Base-by-base conservation (phyloP, 2,113 vertebrate species). In the Phainopepla nitens region DNA sequence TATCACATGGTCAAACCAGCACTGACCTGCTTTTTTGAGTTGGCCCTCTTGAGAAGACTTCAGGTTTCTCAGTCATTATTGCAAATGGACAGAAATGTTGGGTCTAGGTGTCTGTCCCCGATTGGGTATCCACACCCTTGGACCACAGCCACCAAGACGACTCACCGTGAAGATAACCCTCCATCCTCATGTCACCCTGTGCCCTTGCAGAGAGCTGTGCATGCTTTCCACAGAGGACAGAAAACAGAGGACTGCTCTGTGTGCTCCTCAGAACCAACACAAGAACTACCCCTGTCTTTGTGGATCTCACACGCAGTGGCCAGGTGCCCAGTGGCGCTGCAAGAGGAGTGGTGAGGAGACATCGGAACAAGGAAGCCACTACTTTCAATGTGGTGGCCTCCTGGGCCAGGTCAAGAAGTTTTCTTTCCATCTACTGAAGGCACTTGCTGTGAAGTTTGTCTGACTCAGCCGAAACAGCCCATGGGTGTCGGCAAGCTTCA, bases 281-380 rank as follows among this genome's bases (percentile, higher is more conserved):
- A 4, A 54, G 31, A 78, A 56, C 0, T 4, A 10, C 22, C 53
- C 18, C 12, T 36, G 17, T 57, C 61, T 84, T 44, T 56, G 36
- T 70, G 53, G 29, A 20, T 36, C 57, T 68, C 1, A 0, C 24
- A 12, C 0, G 0, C 1, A 2, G 31, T 25, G 45, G 23, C 51
- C 25, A 7, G 54, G 41, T 68, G 47, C 44, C 39, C 49, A n/a
- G 53, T 6, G 36, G 15, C 0, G 0, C 57, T 78, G 24, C 13
- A 47, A 31, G 41, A 70, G 15, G 24, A 53, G 23, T 28, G 24
- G 5, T 31, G 41, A 20, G 28, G 16, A 84, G 16, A 27, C 29
- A 65, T 3, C 16, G 42, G 36, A 84, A 70, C 0, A 0, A 90
- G 41, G 15, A 89, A 22, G 21, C 35, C 31, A 22, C 31, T 7